These are phyloP conservation scores for Leptestheria dahalacensis DNA, from an alignment of 1,140 invertebrate species.

Conservation along the genomic window DNA sequence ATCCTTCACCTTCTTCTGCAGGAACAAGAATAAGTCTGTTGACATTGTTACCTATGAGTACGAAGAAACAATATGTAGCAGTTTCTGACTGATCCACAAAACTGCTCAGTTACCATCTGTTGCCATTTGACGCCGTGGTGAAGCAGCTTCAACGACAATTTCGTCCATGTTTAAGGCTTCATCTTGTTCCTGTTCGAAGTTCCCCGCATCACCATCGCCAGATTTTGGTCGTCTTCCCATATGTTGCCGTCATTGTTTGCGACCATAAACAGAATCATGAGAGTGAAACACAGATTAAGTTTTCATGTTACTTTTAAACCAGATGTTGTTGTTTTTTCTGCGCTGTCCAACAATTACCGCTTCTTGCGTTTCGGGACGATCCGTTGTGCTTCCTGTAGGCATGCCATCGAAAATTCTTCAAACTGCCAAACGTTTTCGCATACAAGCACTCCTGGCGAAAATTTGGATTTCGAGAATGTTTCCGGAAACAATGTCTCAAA, in stretches of 20 bases:
- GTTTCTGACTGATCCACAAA: neutral
- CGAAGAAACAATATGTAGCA: neutral
- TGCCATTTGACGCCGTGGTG: too few species aligned
- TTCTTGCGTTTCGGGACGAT: too few species aligned
- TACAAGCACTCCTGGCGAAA: neutral
- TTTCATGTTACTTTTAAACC: neutral
- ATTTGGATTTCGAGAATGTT: neutral
- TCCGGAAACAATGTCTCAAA: neutral
- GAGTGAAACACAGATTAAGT: too few species aligned
- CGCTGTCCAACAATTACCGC: too few species aligned
- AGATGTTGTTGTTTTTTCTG: neutral
- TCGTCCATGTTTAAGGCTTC: too few species aligned
- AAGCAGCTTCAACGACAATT: too few species aligned
- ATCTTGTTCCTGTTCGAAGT: too few species aligned
- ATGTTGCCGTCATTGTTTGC: too few species aligned
- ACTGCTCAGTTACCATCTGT: too few species aligned
- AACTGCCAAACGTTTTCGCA: neutral
- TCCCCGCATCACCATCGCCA: too few species aligned
- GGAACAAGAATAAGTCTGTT: neutral
- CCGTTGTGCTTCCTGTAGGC: neutral
- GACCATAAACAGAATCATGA: too few species aligned
- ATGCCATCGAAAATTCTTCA: neutral
- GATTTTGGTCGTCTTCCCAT: too few species aligned
- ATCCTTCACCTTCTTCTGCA: neutral
- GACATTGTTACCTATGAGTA: neutral